phyloP scores from a whole-genome alignment of 2,113 vertebrate species.

The Puma concolor region DNA sequence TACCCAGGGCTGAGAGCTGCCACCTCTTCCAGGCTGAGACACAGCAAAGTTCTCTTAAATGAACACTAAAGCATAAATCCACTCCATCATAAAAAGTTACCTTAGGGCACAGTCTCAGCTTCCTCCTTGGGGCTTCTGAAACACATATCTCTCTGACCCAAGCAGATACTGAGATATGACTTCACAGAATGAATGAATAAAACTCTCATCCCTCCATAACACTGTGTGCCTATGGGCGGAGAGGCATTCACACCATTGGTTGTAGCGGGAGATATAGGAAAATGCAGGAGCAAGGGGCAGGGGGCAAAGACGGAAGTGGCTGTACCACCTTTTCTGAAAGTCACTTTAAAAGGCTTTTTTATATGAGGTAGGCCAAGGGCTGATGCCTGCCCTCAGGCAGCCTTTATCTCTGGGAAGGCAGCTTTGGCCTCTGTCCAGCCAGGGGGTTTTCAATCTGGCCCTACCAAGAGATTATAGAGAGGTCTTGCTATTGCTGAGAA shows the following conservation, averaged over 20 bases:
- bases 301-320: constrained; percentile 59
- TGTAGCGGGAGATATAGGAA: constrained; percentile 67
- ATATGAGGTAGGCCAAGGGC: too few species aligned
- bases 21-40: constrained; percentile 78
- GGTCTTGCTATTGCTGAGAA: too few species aligned
- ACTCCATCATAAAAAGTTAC: constrained; percentile 83
- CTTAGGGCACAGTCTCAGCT: constrained; percentile 67
- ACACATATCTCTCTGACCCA: constrained; percentile 56
- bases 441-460: too few species aligned
- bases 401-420: too few species aligned
- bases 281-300: background rate
- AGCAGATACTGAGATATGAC: background rate
- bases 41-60: constrained; percentile 73
- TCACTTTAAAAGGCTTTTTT: background rate
- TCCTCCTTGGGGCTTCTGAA: constrained; percentile 55
- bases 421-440: too few species aligned
- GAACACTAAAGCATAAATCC: constrained; percentile 74
- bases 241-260: constrained; percentile 59
- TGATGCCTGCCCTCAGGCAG: too few species aligned
- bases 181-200: constrained; percentile 58
- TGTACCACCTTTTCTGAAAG: constrained; percentile 80
- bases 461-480: too few species aligned
- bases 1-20: constrained; percentile 68
- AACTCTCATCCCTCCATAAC: constrained; percentile 53
- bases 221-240: constrained; percentile 66